Base-by-base conservation (phyloP, 2,888 invertebrate species). In the Amphipyra berbera region DNA sequence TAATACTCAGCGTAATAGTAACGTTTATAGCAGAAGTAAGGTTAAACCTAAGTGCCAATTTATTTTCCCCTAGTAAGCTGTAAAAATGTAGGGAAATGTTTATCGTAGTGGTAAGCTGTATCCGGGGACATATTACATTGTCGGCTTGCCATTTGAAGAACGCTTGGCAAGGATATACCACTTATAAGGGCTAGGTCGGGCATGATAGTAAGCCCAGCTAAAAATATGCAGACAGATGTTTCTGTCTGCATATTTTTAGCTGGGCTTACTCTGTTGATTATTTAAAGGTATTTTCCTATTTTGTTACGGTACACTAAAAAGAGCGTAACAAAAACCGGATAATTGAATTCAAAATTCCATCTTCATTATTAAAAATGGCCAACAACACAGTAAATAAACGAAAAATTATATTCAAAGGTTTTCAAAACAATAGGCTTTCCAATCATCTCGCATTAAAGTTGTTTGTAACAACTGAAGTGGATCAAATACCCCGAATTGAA, bases 401-500 rank as follows among this genome's bases (percentile, higher is more conserved):
- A 47, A 50, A 65, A 59, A 62, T 60, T 12, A 67, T 61, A 67
- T 59, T 50, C 58, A 48, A 70, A 72, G 48, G 47, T 58, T 49
- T 41, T 50, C 42, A 42, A 35, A 58, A 65, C 67, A 67, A 67
- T 44, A 42, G 35, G 12, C 52, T 55, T 46, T 21, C 40, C 49
- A 63, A 63, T 69, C 53, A 72, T 54, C 46, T 41, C 52, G 37
- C 68, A 62, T 56, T 50, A 66, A 68, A 65, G 58, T 75, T 68
- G 58, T 75, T 66, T 76, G 62, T 64, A 61, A 33, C 68, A 67
- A 59, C 30, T 78, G 57, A 48, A 76, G 63, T 67, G 73, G 60
- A 76, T 76, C 76, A 65, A 78, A 78, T 73, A 56, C 46, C 62
- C 54, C 44, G 41, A 64, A 48, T 59, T 45, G 62, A 40, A 57